Conservation (phyloP, 2,888 invertebrate species). For the Xanthostigma xanthostigma region DNA sequence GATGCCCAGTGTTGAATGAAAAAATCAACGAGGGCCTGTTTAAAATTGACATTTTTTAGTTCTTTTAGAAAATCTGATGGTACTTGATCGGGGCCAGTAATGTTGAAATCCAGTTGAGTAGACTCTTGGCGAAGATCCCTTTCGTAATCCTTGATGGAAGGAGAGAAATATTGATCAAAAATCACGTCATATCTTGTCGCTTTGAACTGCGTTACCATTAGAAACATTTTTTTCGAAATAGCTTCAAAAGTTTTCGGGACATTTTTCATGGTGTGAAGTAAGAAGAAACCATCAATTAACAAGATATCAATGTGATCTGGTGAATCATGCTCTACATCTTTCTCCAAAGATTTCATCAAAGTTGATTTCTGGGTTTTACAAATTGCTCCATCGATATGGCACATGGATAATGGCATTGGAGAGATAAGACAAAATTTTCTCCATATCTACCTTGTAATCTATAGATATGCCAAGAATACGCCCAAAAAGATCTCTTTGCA, state of each 20-base stretch:
- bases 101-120: slow-evolving; percentile 13
- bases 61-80: slow-evolving; percentile 15
- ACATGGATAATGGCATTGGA: slow-evolving; percentile 18
- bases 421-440: slow-evolving; percentile 18
- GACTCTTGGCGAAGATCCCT: slow-evolving; percentile 11
- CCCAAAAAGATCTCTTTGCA: slow-evolving; percentile 16
- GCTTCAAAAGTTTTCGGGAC: slow-evolving; percentile 18
- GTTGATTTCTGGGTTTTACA: slow-evolving; percentile 17
- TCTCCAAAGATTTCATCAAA: slow-evolving; percentile 14
- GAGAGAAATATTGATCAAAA: slow-evolving; percentile 13
- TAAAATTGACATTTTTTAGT: slow-evolving; percentile 16
- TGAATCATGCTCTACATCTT: slow-evolving; percentile 7
- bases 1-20: slow-evolving; percentile 15
- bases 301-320: slow-evolving; percentile 14
- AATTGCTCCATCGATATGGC: slow-evolving; percentile 17
- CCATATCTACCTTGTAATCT: slow-evolving; percentile 11
- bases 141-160: slow-evolving; percentile 12
- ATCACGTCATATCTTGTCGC: slow-evolving; percentile 13
- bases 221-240: slow-evolving; percentile 18
- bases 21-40: slow-evolving; percentile 17
- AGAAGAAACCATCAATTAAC: slow-evolving; percentile 20
- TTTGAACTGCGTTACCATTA: slow-evolving; percentile 12
- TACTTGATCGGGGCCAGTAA: slow-evolving; percentile 17
- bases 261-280: slow-evolving; percentile 16
- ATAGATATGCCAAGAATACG: slow-evolving; percentile 13